A percentile compares a stretch with the other conserved stretches of the same genome.
Conservation (phyloP, 2,113 vertebrate genomes). For the Xiphorhynchus elegans region DNA sequence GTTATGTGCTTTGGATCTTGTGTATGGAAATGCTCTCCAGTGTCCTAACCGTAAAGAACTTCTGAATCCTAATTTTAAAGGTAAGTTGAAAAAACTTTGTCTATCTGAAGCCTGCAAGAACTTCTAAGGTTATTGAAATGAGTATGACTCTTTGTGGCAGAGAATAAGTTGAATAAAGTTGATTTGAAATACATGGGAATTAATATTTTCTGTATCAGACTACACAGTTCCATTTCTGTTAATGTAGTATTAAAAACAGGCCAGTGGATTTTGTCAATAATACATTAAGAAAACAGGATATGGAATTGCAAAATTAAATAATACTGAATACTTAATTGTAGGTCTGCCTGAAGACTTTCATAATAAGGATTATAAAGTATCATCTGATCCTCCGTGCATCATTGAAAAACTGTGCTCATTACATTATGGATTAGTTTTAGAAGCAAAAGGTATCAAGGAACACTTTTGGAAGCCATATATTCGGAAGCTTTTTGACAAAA, state of each 20-base stretch:
- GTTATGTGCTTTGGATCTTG: constrained; percentile 90
- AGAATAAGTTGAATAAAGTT: background rate
- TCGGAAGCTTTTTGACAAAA: constrained; percentile 90
- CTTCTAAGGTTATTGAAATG: background rate
- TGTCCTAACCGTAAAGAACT: constrained; percentile 90
- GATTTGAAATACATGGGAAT: background rate
- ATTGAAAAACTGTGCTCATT: constrained; percentile 90
- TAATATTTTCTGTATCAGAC: background rate
- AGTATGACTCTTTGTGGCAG: background rate
- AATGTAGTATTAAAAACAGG: background rate
- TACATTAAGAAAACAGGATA: background rate
- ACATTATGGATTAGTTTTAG: constrained; percentile 90
- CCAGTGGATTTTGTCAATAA: background rate
- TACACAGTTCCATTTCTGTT: background rate
- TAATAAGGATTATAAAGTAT: constrained; percentile 84
- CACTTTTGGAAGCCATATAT: constrained; percentile 98
- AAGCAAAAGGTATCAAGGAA: constrained; percentile 95
- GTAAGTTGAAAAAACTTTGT: constrained; percentile 59
- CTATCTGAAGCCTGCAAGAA: background rate
- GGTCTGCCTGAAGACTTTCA: constrained; percentile 88
- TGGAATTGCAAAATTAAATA: background rate
- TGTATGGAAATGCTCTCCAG: constrained; percentile 89
- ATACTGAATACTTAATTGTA: constrained; percentile 32
- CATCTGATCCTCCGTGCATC: constrained; percentile 83
- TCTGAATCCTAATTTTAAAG: constrained; percentile 88